A percentile compares a stretch with the other conserved stretches of the same genome.
Conservation (phyloP, 2,113 vertebrate species). For the Poecilia latipinna region DNA sequence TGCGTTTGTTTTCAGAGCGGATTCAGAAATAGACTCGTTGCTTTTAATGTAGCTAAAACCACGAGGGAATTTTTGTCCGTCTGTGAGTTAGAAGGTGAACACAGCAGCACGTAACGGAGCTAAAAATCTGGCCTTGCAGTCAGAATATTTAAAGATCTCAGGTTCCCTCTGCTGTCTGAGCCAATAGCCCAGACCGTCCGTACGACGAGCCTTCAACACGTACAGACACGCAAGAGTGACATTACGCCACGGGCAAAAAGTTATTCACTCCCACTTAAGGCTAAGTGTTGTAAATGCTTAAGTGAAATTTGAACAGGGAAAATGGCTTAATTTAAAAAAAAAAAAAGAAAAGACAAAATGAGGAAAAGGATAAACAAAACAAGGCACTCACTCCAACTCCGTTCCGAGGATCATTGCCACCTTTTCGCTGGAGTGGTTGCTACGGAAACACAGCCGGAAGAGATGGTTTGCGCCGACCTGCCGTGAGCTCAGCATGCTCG, state of each 20-base stretch:
- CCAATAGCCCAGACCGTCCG: background rate
- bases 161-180: background rate
- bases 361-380: background rate
- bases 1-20: conserved; percentile 17
- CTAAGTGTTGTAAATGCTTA: background rate
- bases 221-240: background rate
- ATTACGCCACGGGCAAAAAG: background rate
- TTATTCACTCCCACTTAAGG: conserved; percentile 3
- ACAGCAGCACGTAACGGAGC: conserved; percentile 4
- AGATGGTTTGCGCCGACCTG: conserved; percentile 81
- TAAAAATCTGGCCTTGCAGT: background rate
- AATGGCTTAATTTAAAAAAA: background rate
- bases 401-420: conserved; percentile 89
- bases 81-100: conserved; percentile 19
- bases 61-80: conserved; percentile 1
- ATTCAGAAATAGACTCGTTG: conserved; percentile 68
- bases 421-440: conserved; percentile 88
- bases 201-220: too few species aligned
- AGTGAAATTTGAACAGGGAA: conserved; percentile 12
- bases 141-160: background rate
- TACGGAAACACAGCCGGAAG: conserved; percentile 85
- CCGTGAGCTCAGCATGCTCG: conserved; percentile 84
- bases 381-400: conserved; percentile 87
- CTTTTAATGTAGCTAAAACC: conserved; percentile 2
- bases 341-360: background rate